Percentiles rank a stretch among this genome's conserved stretches.
These are phyloP conservation scores for Naja naja DNA, from an alignment of 2,113 vertebrate species.

Conservation along the genomic window DNA sequence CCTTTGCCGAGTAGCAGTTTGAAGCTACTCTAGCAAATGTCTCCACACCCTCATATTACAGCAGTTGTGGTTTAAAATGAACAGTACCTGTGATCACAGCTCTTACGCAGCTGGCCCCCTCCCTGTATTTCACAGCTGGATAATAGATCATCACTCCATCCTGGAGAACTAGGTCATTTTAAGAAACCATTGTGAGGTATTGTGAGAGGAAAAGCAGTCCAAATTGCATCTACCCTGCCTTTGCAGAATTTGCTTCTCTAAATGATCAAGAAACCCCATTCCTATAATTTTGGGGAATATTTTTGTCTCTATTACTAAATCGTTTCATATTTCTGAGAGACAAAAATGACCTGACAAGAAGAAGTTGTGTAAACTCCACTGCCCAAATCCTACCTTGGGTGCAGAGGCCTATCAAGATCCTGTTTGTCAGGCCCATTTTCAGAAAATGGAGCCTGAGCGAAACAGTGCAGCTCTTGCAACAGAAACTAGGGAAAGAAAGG, in stretches of 20 bases:
- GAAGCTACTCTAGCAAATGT: neutral
- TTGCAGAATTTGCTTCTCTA: neutral
- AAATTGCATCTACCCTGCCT: neutral
- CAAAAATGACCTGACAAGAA: neutral
- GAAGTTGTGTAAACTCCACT: neutral
- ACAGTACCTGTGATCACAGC: neutral
- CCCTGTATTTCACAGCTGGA: constrained; percentile 30
- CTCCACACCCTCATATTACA: rapidly evolving
- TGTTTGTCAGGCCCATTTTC: neutral
- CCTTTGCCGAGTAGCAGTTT: neutral
- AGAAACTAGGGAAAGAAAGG: neutral
- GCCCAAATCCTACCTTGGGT: neutral
- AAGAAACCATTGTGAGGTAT: constrained; percentile 46
- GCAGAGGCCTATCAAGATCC: neutral
- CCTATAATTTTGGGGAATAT: neutral
- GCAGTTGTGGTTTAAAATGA: neutral
- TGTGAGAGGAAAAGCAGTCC: neutral
- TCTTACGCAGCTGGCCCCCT: neutral
- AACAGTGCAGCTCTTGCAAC: neutral
- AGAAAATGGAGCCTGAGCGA: neutral
- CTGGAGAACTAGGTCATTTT: constrained; percentile 60
- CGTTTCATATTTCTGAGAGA: neutral
- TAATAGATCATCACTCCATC: constrained; percentile 21
- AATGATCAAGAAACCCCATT: constrained; percentile 52
- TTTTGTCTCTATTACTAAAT: neutral